Conservation (phyloP, 2,888 invertebrate genomes). For the Peribatodes rhomboidaria region DNA sequence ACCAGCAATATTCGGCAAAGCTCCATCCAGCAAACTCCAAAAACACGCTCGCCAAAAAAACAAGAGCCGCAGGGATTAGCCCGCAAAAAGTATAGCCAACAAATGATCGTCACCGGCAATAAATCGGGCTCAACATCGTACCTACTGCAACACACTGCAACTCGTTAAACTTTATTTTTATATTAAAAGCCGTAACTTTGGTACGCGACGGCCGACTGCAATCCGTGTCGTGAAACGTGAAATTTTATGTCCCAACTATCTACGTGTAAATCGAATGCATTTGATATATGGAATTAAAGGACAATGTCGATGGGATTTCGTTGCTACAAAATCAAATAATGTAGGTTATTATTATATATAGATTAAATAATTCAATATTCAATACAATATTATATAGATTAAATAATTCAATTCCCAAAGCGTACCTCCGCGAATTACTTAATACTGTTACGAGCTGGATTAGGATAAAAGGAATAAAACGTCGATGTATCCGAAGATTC, state of each 20-base stretch:
- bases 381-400: no score
- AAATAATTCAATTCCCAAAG: no score
- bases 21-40: neutral
- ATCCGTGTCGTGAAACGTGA: constrained; percentile 70
- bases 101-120: constrained; percentile 74
- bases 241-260: constrained; percentile 57
- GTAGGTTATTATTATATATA: no score
- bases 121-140: constrained; percentile 80
- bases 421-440: no score
- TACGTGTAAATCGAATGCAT: constrained; percentile 46
- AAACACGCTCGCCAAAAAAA: constrained; percentile 39
- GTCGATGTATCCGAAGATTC: no score
- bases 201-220: constrained; percentile 71
- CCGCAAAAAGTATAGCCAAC: constrained; percentile 73
- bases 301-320: constrained; percentile 10
- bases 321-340: neutral
- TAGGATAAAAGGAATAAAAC: no score
- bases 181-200: constrained; percentile 81
- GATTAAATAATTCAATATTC: no score
- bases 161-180: constrained; percentile 85
- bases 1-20: no score
- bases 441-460: no score
- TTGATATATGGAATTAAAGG: constrained; percentile 39
- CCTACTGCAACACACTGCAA: constrained; percentile 72
- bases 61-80: constrained; percentile 60